These are phyloP conservation scores for Apotomis capreana DNA, from an alignment of 2,888 invertebrate genomes.

Conservation along the genomic window DNA sequence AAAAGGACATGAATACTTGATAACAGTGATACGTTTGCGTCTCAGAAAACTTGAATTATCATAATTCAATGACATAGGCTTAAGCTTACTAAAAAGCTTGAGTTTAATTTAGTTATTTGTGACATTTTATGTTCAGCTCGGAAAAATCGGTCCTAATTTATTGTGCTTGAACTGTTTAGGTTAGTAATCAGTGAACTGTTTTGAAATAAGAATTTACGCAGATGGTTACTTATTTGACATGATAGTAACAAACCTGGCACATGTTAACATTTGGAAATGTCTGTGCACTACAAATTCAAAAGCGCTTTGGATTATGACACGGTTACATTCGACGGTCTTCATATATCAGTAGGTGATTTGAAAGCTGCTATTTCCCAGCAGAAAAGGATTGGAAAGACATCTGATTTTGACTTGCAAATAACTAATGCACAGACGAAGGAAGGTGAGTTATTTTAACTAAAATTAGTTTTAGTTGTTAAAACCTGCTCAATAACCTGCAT, in stretches of 20 bases:
- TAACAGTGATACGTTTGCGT: neutral
- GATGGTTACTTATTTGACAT: conserved; percentile 52
- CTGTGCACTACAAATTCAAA: conserved; percentile 99
- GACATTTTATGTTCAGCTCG: neutral
- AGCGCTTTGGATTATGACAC: conserved; percentile 98
- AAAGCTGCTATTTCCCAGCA: conserved; percentile 97
- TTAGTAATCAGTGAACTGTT: conserved; percentile 21
- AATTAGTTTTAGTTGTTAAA: neutral
- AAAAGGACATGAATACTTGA: neutral
- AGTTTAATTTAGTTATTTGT: conserved; percentile 13
- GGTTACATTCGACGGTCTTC: conserved; percentile 97
- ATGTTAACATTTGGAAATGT: conserved; percentile 84
- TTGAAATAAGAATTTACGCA: conserved; percentile 10
- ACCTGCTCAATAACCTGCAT: conserved; percentile 12
- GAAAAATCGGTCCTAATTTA: neutral
- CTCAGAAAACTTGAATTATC: neutral
- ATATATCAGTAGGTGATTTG: conserved; percentile 97
- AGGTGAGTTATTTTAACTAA: conserved; percentile 82
- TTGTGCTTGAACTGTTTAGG: conserved; percentile 15
- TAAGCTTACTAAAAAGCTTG: neutral
- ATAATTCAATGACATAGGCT: neutral
- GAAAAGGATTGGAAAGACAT: conserved; percentile 96
- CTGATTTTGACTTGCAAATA: conserved; percentile 97
- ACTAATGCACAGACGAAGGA: conserved; percentile 98
- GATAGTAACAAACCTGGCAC: conserved; percentile 53